These are phyloP conservation scores for Spinus pinus DNA, from an alignment of 2,797 vertebrate genomes.

Conservation along the genomic window DNA sequence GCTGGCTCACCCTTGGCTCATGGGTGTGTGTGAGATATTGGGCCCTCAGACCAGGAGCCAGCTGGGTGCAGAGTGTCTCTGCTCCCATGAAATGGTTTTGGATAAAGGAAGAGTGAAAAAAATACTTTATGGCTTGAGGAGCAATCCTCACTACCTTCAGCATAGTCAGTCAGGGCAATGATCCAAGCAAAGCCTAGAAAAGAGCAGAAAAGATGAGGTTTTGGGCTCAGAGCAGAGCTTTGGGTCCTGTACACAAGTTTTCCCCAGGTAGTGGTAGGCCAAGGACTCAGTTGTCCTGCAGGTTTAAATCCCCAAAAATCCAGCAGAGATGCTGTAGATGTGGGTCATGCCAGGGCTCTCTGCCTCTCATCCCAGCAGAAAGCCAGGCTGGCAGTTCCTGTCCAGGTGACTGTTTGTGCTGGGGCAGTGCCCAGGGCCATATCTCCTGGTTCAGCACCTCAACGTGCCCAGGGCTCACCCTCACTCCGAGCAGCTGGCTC, in stretches of 20 bases:
- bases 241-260: not conserved
- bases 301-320: not conserved
- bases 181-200: not conserved
- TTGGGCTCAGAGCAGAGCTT: not conserved
- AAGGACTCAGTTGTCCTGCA: not conserved
- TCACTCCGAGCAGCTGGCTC: not conserved
- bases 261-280: not conserved
- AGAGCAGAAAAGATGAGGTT: not conserved
- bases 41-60: not conserved
- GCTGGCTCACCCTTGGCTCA: conserved; percentile 24
- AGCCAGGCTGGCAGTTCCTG: not conserved
- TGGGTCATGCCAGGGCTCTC: not conserved
- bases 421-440: not conserved
- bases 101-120: not conserved
- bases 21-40: rapidly evolving
- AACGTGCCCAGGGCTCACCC: not conserved
- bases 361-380: not conserved
- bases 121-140: not conserved
- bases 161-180: not conserved
- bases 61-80: not conserved
- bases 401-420: rapidly evolving
- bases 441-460: not conserved
- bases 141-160: not conserved
- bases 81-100: not conserved
- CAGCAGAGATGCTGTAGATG: not conserved